These are phyloP conservation scores for Pseudolaguvia tuberculata DNA, from an alignment of 2,113 vertebrate species.

Conservation along the genomic window DNA sequence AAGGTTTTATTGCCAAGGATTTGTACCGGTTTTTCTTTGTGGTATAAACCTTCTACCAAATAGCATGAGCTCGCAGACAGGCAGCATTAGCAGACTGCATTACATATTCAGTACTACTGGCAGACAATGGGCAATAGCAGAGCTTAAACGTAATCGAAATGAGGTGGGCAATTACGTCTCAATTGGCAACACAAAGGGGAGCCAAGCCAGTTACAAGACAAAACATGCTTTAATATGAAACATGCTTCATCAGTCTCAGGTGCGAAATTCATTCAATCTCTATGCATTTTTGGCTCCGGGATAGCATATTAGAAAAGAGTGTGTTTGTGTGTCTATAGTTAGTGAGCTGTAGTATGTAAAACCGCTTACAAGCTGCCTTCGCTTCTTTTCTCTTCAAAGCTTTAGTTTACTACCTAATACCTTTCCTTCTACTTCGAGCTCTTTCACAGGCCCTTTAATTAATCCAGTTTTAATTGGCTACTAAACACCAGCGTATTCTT, in stretches of 20 bases:
- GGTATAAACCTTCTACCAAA: no score
- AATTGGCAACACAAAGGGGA: constrained; percentile 31
- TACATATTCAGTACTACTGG: constrained; percentile 30
- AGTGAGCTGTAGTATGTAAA: neutral
- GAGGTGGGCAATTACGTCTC: constrained; percentile 41
- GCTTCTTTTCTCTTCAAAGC: neutral
- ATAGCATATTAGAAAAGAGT: neutral
- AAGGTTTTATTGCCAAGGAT: no score
- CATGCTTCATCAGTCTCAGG: constrained; percentile 18
- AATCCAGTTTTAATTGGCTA: constrained; percentile 44
- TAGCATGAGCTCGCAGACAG: no score
- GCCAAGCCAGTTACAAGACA: constrained; percentile 32
- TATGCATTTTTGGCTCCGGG: constrained; percentile 16
- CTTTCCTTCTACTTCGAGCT: constrained; percentile 10
- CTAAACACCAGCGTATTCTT: constrained; percentile 12
- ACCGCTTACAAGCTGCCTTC: neutral
- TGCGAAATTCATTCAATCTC: constrained; percentile 31
- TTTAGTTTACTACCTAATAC: neutral
- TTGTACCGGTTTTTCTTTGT: no score
- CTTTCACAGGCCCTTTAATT: constrained; percentile 29
- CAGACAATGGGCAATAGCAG: constrained; percentile 35
- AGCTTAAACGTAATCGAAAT: constrained; percentile 38
- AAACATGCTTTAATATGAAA: constrained; percentile 39
- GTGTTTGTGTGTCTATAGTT: no score
- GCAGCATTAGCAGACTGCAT: no score